Evolutionary conservation across 2,797 vertebrate species (phyloP), one percentile per base, ranked within the genome.

Genomic region (Phataginus tetradactyla): DNA sequence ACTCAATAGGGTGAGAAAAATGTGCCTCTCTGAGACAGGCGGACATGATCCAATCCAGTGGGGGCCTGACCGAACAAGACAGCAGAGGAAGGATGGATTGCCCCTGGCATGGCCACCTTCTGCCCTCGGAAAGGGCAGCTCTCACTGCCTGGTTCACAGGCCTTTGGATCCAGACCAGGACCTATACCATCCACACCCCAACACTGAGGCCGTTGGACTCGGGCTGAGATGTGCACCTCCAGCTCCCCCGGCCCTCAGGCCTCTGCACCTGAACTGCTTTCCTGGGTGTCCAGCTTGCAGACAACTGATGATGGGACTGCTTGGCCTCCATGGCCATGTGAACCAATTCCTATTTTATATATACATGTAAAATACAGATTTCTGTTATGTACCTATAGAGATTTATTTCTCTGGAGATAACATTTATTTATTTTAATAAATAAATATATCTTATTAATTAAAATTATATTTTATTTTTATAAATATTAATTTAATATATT

Each of bases 1-100:
- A 51, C 25, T 32, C 32, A 34, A n/a, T 21, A 61, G 25, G 20
- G 39, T 32, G 25, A 80, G 39, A 37, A 61, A 61, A 57, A 6
- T 20, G 14, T 2, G 32, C 29, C 39, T 45, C 27, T 2, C 57
- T 17, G 2, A 12, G 4, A 17, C 39, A 17, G 2, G 6, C 1
- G 3, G 55, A 29, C 57, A 8, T n/a, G 27, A 4, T n/a, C 39
- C 7, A 14, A 9, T 17, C 75, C 75, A 3, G 4, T 27, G 53
- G 37, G 4, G 34, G 34, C 34, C 45, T 4, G 21, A 6, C 2
- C 25, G 68, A 39, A 13, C 11, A 9, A 7, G 20, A 34, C 25
- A 61, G 32, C 49, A 23, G 42, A 66, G 61, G n/a, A 37, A 55
- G 21, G 1, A 21, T 34, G 21, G 25, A 14, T 5, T 7, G 39